These are phyloP conservation scores for Cryptus armator DNA, from an alignment of 2,888 invertebrate species.

Conservation along the genomic window DNA sequence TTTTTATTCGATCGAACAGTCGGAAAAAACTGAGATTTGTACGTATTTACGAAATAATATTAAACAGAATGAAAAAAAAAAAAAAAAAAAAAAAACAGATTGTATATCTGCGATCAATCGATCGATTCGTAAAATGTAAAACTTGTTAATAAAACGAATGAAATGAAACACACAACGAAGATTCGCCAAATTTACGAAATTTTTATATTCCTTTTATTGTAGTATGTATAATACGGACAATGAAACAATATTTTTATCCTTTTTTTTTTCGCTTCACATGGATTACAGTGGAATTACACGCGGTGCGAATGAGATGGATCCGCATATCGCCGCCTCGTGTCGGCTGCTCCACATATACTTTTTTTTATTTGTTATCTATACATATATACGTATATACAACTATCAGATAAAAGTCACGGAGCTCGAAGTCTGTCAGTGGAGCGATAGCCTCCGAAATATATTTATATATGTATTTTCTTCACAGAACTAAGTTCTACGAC, in stretches of 20 bases:
- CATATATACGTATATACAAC: conserved; percentile 65
- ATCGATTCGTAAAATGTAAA: conserved; percentile 44
- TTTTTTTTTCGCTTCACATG: conserved; percentile 50
- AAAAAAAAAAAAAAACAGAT: neutral
- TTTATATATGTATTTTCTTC: conserved; percentile 8
- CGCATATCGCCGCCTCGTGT: conserved; percentile 20
- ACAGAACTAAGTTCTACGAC: conserved; percentile 26
- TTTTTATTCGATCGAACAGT: neutral
- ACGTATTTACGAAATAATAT: conserved; percentile 4
- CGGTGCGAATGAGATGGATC: neutral
- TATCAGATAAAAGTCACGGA: conserved; percentile 58
- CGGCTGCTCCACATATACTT: conserved; percentile 46
- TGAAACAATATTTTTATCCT: conserved; percentile 56
- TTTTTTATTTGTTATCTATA: conserved; percentile 54
- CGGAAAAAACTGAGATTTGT: conserved; percentile 4
- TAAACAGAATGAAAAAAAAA: neutral
- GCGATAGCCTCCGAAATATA: conserved; percentile 23
- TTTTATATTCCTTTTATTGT: conserved; percentile 9
- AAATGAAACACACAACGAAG: conserved; percentile 4
- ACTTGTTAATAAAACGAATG: conserved; percentile 41
- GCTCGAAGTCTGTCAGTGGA: conserved; percentile 41
- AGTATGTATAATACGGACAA: conserved; percentile 54
- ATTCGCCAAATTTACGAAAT: conserved; percentile 16
- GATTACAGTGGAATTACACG: conserved; percentile 61
- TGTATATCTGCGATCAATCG: conserved; percentile 2